A percentile compares a stretch with the other conserved stretches of the same genome.
phyloP scores from a whole-genome alignment of 2,113 vertebrate genomes.

The Ovis canadensis region DNA sequence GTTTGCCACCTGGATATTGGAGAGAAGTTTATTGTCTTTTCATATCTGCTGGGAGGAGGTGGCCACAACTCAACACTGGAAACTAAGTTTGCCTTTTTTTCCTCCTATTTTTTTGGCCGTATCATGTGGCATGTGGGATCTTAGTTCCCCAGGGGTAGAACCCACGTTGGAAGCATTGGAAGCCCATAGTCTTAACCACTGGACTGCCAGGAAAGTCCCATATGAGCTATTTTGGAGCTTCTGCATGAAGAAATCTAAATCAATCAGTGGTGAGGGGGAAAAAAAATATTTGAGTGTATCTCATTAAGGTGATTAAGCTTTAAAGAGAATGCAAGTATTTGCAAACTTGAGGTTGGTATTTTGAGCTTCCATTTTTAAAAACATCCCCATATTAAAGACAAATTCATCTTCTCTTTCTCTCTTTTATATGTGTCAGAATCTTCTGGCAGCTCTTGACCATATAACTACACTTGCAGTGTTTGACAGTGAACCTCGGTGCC shows the following conservation, averaged over 20 bases:
- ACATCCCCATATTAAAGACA: neutral
- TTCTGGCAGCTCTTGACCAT: slow-evolving; percentile 58
- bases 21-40: neutral
- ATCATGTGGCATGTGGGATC: neutral
- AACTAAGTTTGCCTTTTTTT: neutral
- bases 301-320: neutral
- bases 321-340: neutral
- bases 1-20: neutral
- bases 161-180: neutral
- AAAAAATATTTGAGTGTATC: neutral
- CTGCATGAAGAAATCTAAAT: neutral
- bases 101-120: neutral
- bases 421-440: slow-evolving; percentile 48
- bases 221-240: neutral
- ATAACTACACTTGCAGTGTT: slow-evolving; percentile 28
- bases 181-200: neutral
- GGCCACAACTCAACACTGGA: neutral
- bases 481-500: slow-evolving; percentile 38
- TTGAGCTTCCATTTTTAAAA: neutral
- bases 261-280: neutral
- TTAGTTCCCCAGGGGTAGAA: neutral
- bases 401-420: slow-evolving; percentile 53
- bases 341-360: neutral
- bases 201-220: neutral
- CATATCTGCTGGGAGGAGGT: neutral